Evolutionary conservation across 2,888 invertebrate species (phyloP), one percentile per base, ranked within the genome.

Genomic region (Troilus luridus): DNA sequence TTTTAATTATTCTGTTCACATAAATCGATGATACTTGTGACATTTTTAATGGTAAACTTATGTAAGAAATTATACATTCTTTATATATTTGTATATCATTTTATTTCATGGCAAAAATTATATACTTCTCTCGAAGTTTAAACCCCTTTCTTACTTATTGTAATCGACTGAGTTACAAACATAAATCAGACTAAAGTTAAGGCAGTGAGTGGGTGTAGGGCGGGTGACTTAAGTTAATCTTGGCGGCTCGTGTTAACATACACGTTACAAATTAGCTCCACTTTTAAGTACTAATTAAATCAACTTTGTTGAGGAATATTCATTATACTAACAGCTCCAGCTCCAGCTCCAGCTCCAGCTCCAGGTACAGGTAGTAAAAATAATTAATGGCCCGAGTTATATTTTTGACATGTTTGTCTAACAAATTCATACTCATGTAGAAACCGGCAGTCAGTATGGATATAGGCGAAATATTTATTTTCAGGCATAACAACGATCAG

Each of bases 231-330:
- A 21, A 85, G 56, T 85, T 81, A 85, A 85, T 85, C n/a, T 19
- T 56, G 56, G n/a, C 10, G n/a, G n/a, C 21, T 56, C 85, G 1
- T 85, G 85, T 85, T 85, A 85, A 85, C 85, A 85, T 10, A 11
- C 5, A 85, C 0, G 12, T n/a, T 54, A 58, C 85, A 85, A 58
- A 56, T 85, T 85, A 56, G 54, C 81, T 81, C n/a, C 11, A 81
- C 21, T 85, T 85, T 85, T 56, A 85, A 56, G 85, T 85, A 85
- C 56, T 85, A 85, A 85, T 56, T 85, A 58, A n/a, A 56, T 56
- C 56, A 56, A 85, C 56, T 85, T 56, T 56, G 14, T 81, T 19
- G 67, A 41, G 72, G 11, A 27, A 72, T 72, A 27, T 72, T 6
- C 24, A 1, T 72, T 10, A 64, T n/a, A 9, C 19, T 0, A 72